Evolutionary conservation across 53 echinoderm and acorn worm species (phyloP), one percentile per base, ranked within the genome.

Genomic region (Arbacia lixula): DNA sequence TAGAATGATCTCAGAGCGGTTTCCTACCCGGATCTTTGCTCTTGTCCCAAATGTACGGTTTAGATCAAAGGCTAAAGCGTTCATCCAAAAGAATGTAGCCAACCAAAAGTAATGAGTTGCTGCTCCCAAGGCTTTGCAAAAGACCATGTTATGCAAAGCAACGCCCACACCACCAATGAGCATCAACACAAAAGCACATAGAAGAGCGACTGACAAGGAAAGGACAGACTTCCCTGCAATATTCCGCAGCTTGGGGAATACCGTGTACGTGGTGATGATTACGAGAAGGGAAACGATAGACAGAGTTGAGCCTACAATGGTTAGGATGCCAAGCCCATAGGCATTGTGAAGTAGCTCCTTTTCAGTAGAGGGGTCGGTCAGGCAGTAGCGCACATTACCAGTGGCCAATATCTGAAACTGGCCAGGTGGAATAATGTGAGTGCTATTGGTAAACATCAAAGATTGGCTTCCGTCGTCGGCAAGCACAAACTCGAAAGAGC

Each of bases 31-130:
- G 32, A 83, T 53, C 52, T 82, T 86, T 31, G 86, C 63, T 24
- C 88, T 66, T 35, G 75, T 65, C 3, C 91, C 88, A 62, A 94
- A 94, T 5, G 94, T 91, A 12, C 94, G 83, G 86, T 87, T 83
- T 12, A 94, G 84, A 80, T 94, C 94, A 5, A 91, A 55, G 37
- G 91, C 89, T 3, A 94, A 69, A 3, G 72, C 66, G 58, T 85
- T 86, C 91, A 89, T 94, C 89, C 88, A 94, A 56, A 91, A 94
- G 88, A 94, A 91, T 11, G 86, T 42, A 2, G 91, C 68, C 0
- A 94, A 55, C 91, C 85, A 94, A 50, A 86, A 86, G 51, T 65
- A 94, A 32, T 94, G 94, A 26, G 68, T 41, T n/a, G 57, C 28
- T 38, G 89, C 76, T 4, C 91, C 94, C 17, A 89, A 84, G 31